Conservation (phyloP, 2,888 invertebrate species). For the Ramazzottius varieornatus region DNA sequence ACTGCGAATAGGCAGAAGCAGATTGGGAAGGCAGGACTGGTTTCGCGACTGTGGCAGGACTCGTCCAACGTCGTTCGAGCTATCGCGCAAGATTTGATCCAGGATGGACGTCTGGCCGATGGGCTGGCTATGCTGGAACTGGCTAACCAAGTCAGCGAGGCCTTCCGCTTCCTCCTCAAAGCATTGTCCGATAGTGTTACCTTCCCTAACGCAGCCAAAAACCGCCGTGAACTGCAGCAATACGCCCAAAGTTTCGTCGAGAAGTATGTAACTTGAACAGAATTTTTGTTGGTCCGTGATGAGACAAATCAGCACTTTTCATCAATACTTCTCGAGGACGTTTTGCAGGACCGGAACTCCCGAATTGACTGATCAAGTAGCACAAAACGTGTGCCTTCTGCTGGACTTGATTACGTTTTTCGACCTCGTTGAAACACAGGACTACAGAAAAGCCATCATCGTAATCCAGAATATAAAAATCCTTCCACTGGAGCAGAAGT, state of each 20-base stretch:
- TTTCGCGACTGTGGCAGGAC: neutral
- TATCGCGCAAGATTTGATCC: neutral
- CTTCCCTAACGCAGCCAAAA: neutral
- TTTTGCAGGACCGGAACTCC: too few species aligned
- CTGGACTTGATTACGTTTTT: neutral
- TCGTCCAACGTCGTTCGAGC: neutral
- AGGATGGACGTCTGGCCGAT: neutral
- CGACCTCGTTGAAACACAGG: neutral
- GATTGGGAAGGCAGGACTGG: neutral
- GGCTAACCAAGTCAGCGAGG: neutral
- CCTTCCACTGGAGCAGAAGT: neutral
- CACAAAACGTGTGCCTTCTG: neutral
- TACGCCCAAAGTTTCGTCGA: neutral
- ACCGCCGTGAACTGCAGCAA: neutral
- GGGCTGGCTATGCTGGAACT: neutral
- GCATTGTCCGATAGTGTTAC: neutral
- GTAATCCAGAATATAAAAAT: neutral
- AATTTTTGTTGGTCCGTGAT: neutral
- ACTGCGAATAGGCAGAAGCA: neutral
- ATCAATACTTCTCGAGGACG: neutral
- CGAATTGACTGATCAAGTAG: too few species aligned
- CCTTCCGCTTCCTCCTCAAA: neutral
- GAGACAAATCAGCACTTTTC: neutral
- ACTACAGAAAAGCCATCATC: neutral
- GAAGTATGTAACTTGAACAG: neutral